Conservation (phyloP, 2,797 vertebrate species). For the Chrysocyon brachyurus region DNA sequence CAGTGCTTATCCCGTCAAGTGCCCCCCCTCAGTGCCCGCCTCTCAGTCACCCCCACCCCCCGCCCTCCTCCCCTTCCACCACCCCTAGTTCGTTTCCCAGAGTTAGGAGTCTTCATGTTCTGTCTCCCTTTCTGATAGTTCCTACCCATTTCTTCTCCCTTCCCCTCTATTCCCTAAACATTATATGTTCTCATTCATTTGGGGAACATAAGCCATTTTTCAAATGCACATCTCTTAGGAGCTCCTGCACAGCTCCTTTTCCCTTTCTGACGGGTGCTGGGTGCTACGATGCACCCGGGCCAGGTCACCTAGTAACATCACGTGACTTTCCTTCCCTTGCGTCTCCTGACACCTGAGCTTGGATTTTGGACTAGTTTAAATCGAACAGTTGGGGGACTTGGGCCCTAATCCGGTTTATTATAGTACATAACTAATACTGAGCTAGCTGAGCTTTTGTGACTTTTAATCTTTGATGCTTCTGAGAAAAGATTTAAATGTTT, state of each 20-base stretch:
- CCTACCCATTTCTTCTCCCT: too few relatives aligned
- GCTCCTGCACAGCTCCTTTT: neutral
- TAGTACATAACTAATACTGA: neutral
- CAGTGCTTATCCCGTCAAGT: too few relatives aligned
- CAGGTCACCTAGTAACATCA: neutral
- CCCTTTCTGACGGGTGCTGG: neutral
- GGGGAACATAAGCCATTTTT: neutral
- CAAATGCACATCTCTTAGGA: neutral
- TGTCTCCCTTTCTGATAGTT: too few relatives aligned
- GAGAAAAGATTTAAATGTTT: conserved; percentile 15
- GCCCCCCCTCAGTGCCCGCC: too few relatives aligned
- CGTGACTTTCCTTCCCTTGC: neutral
- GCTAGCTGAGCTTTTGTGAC: conserved; percentile 19
- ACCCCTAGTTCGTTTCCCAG: too few relatives aligned
- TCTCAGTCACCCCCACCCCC: too few relatives aligned
- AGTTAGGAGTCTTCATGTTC: too few relatives aligned
- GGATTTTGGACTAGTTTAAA: neutral
- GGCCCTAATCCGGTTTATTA: neutral
- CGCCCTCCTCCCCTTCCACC: too few relatives aligned
- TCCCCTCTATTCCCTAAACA: too few relatives aligned
- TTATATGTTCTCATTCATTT: too few relatives aligned
- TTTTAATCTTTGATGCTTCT: conserved; percentile 36
- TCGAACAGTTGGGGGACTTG: neutral
- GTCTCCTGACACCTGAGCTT: neutral
- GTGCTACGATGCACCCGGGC: neutral